phyloP scores from a whole-genome alignment of 2,113 vertebrate genomes.

The Dascyllus trimaculatus region DNA sequence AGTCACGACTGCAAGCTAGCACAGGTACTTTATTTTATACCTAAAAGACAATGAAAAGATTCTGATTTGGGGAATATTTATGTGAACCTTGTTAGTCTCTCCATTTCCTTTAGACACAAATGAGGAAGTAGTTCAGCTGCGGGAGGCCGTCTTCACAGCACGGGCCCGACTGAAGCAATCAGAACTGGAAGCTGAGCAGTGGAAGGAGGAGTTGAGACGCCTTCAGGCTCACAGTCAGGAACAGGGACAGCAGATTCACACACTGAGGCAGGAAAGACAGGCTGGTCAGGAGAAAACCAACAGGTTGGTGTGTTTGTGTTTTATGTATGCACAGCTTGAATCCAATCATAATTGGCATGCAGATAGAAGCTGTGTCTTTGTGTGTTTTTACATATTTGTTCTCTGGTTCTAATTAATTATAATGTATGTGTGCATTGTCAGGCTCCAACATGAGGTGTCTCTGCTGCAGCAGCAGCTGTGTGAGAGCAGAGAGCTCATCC shows the following conservation, averaged over 20 bases:
- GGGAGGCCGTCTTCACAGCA: conserved; percentile 85
- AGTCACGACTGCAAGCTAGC: conserved; percentile 86
- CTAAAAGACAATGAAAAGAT: not conserved
- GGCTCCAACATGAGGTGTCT: conserved; percentile 89
- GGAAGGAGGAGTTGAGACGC: conserved; percentile 84
- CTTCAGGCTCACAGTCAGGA: conserved; percentile 86
- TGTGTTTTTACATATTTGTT: not conserved
- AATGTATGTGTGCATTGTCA: conserved; percentile 61
- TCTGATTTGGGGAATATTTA: not conserved
- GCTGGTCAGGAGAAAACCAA: conserved; percentile 87
- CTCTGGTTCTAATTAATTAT: not conserved
- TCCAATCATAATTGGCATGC: not conserved
- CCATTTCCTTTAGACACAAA: conserved; percentile 62
- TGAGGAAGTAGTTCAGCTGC: conserved; percentile 85
- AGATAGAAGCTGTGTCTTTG: not conserved
- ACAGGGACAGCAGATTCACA: conserved; percentile 85
- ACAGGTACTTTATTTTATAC: conserved; percentile 80
- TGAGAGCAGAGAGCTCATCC: conserved; percentile 89
- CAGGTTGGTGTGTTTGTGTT: conserved; percentile 80
- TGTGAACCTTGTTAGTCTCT: not conserved
- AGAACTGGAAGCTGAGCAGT: conserved; percentile 87
- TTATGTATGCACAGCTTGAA: not conserved
- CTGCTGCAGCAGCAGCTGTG: conserved; percentile 92
- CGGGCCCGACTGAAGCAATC: conserved; percentile 86
- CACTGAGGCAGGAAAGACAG: conserved; percentile 86